Evolutionary conservation across 2,888 invertebrate genomes (phyloP).

Genomic region (Cybosia mesomella): DNA sequence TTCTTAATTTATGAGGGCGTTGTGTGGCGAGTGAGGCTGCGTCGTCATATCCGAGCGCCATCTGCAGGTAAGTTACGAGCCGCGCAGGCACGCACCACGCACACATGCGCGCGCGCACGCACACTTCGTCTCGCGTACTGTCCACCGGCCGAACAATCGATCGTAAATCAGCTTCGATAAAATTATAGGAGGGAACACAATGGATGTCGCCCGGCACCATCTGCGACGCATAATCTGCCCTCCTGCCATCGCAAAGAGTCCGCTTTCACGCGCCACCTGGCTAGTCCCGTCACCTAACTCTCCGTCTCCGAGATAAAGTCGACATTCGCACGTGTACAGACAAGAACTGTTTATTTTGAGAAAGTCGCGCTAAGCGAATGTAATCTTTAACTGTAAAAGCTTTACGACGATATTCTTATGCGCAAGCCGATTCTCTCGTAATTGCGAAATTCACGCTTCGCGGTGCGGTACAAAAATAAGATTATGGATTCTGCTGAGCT

Average conservation of each 20-base stretch:
- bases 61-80: conserved; percentile 78
- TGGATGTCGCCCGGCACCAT: conserved; percentile 76
- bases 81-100: conserved; percentile 64
- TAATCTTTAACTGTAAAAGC: conserved; percentile 62
- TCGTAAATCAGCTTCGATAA: conserved; percentile 87
- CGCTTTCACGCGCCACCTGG: conserved; percentile 76
- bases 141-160: conserved; percentile 86
- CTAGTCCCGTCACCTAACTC: conserved; percentile 67
- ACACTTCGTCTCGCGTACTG: conserved; percentile 76
- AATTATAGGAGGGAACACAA: conserved; percentile 87
- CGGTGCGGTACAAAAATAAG: conserved; percentile 87
- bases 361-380: conserved; percentile 63
- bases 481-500: conserved; percentile 87
- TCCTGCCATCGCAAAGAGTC: conserved; percentile 77
- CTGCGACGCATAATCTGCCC: conserved; percentile 78
- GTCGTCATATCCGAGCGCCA: conserved; percentile 75
- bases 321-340: conserved; percentile 83
- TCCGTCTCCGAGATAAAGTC: conserved; percentile 84
- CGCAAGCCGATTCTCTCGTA: conserved; percentile 66
- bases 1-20: conserved; percentile 83
- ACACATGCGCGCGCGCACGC: conserved; percentile 78
- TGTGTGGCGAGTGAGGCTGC: conserved; percentile 65
- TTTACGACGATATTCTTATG: conserved; percentile 70
- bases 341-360: conserved; percentile 86
- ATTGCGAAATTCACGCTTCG: conserved; percentile 87